Evolutionary conservation across 2,797 vertebrate genomes (phyloP).

Genomic region (Neosalanx taihuensis): DNA sequence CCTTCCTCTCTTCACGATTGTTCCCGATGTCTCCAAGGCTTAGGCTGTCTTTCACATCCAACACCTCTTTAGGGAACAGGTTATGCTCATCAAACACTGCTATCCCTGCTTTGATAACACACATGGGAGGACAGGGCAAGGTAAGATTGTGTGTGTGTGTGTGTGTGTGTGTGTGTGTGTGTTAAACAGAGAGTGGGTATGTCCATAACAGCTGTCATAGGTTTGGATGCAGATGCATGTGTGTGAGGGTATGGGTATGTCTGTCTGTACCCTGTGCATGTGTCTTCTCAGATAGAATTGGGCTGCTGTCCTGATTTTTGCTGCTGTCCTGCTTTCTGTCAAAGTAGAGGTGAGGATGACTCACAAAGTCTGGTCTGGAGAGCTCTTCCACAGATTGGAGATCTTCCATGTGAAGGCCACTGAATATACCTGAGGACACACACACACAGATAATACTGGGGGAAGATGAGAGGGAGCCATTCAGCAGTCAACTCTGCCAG

Average conservation of each 20-base stretch:
- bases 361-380: constrained; percentile 12
- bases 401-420: constrained; percentile 8
- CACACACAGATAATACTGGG: background rate
- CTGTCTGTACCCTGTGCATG: constrained; percentile 16
- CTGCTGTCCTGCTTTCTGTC: background rate
- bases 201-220: constrained; percentile 8
- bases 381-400: constrained; percentile 9
- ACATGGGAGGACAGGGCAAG: background rate
- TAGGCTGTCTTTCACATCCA: constrained; percentile 60
- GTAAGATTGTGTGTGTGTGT: background rate
- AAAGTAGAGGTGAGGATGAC: constrained; percentile 15
- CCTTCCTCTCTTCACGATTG: constrained; percentile 30
- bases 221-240: constrained; percentile 34
- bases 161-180: background rate
- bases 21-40: constrained; percentile 21
- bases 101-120: constrained; percentile 65
- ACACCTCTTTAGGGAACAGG: constrained; percentile 74
- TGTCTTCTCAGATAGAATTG: constrained; percentile 7
- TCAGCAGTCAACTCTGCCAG: background rate
- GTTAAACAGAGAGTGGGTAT: too few species aligned
- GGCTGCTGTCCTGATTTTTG: background rate
- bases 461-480: background rate
- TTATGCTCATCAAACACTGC: constrained; percentile 72
- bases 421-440: constrained; percentile 7
- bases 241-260: constrained; percentile 10